Evolutionary conservation across 1,140 invertebrate genomes (phyloP).

Genomic region (Orius insidiosus): DNA sequence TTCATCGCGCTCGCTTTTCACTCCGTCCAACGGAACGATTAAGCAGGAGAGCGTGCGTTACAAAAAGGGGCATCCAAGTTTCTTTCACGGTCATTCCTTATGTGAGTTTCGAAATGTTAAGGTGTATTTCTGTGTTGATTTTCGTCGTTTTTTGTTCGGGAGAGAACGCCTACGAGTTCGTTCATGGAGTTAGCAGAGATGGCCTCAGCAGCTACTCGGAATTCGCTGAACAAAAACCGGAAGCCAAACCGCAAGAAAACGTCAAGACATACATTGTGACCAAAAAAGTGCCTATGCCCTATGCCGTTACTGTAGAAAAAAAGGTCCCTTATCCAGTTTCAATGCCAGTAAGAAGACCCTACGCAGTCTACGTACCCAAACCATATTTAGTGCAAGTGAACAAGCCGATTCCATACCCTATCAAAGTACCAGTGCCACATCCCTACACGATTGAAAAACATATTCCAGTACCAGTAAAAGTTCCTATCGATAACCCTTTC

Average conservation of each 20-base stretch:
- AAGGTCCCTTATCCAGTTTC: slow-evolving; percentile 11
- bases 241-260: slow-evolving; percentile 1
- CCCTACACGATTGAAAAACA: slow-evolving; percentile 21
- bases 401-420: slow-evolving; percentile 29
- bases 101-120: slow-evolving; percentile 5
- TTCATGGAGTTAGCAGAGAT: not conserved
- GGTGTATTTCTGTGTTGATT: not conserved
- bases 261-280: slow-evolving; percentile 12
- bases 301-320: slow-evolving; percentile 13
- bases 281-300: slow-evolving; percentile 14
- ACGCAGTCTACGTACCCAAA: slow-evolving; percentile 20
- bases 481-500: slow-evolving; percentile 37
- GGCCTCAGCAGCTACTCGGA: not conserved
- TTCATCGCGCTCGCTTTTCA: slow-evolving; percentile 6
- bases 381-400: slow-evolving; percentile 25
- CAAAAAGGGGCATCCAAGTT: slow-evolving; percentile 4
- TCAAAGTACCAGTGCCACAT: slow-evolving; percentile 20
- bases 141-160: no score
- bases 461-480: slow-evolving; percentile 33
- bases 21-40: slow-evolving; percentile 4
- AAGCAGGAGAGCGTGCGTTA: slow-evolving; percentile 8
- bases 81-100: not conserved
- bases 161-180: no score
- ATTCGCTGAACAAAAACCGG: slow-evolving; percentile 1
- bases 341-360: slow-evolving; percentile 16